A percentile compares a stretch with the other conserved stretches of the same genome.
phyloP scores from a whole-genome alignment of 2,888 invertebrate genomes.

The Ochropleura leucogaster region DNA sequence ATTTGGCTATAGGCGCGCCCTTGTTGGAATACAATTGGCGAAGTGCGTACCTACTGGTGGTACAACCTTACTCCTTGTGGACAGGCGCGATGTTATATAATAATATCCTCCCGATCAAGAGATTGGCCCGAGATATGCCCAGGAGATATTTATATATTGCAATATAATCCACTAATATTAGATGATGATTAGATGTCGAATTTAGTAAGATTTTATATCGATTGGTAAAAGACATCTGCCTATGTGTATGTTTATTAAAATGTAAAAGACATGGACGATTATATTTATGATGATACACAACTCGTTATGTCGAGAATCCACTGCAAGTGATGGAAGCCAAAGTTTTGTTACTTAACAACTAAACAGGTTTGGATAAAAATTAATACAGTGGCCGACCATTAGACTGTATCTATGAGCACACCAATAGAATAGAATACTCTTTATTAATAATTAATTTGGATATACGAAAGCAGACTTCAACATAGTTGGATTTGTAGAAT shows the following conservation, averaged over 20 bases:
- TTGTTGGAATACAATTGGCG: neutral
- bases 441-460: neutral
- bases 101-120: neutral
- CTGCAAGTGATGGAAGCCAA: conserved; percentile 40
- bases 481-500: neutral
- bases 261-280: conserved; percentile 47
- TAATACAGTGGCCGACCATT: neutral
- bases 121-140: neutral
- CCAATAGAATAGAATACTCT: neutral
- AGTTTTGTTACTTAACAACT: conserved; percentile 12
- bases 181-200: conserved; percentile 35
- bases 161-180: conserved; percentile 53
- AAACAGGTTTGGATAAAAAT: conserved; percentile 31
- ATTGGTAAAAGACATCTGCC: conserved; percentile 39
- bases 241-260: conserved; percentile 32
- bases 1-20: neutral
- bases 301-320: conserved; percentile 44
- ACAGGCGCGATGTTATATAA: neutral
- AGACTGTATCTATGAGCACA: conserved; percentile 3
- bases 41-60: neutral
- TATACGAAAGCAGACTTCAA: neutral
- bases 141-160: conserved; percentile 22
- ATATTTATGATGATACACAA: conserved; percentile 28
- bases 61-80: neutral
- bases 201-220: conserved; percentile 29